phyloP scores from a whole-genome alignment of 37 sponge, comb jelly and placozoan genomes.

The Oscarella lobularis region DNA sequence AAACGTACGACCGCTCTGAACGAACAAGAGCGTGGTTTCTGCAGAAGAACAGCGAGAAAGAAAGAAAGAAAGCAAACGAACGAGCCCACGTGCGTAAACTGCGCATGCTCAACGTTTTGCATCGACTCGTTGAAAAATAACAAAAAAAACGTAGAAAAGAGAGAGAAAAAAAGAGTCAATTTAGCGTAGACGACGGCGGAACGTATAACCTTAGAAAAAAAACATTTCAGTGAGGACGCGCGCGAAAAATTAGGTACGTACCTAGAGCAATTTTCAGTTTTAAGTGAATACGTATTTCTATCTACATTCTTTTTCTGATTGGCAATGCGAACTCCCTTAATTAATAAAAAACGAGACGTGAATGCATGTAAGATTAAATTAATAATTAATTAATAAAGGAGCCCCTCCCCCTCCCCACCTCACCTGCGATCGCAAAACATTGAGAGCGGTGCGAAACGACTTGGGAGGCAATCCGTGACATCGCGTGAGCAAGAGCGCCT shows the following conservation, averaged over 20 bases:
- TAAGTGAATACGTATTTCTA: neutral
- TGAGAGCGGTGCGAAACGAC: constrained; percentile 20
- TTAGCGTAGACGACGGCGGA: neutral
- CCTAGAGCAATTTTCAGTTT: neutral
- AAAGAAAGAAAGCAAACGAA: too few species aligned
- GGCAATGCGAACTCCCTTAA: neutral
- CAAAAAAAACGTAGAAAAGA: too few species aligned
- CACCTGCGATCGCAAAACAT: neutral
- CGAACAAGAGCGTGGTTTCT: too few species aligned
- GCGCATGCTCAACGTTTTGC: too few species aligned
- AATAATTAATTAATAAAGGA: neutral
- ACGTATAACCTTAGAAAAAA: neutral
- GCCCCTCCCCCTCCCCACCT: too few species aligned
- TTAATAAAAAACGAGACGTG: neutral
- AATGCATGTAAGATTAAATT: neutral
- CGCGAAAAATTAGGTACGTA: neutral
- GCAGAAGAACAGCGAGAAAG: too few species aligned
- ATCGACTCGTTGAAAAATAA: too few species aligned
- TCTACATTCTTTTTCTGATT: neutral
- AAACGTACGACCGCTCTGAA: too few species aligned
- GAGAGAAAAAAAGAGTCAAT: too few species aligned
- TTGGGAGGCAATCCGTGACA: constrained; percentile 50
- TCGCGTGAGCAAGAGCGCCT: constrained; percentile 34
- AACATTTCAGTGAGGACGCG: neutral
- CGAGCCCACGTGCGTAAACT: too few species aligned